These are phyloP conservation scores for Bos javanicus DNA, from an alignment of 2,113 vertebrate species.

Conservation along the genomic window DNA sequence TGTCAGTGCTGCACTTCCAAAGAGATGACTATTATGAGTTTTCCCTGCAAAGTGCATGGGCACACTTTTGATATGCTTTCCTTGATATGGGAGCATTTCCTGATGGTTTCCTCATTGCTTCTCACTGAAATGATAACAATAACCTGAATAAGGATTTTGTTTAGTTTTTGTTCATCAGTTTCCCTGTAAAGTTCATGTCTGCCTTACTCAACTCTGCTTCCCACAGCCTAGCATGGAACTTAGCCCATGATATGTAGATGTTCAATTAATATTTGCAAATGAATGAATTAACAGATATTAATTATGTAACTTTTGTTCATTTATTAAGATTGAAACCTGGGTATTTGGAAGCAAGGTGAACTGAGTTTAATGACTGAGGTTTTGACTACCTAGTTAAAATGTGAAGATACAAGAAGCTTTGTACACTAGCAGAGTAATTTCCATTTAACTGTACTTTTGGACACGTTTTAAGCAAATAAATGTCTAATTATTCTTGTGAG, in stretches of 20 bases:
- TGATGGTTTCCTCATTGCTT: background rate
- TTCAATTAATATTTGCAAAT: background rate
- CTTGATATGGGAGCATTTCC: slow-evolving; percentile 7
- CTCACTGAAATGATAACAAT: background rate
- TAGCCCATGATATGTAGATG: background rate
- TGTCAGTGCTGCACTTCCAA: background rate
- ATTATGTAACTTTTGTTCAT: background rate
- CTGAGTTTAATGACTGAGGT: background rate
- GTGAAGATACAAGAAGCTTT: background rate
- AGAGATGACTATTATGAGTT: background rate
- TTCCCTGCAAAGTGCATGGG: background rate
- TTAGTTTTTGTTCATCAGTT: background rate
- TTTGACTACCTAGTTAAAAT: slow-evolving; percentile 25
- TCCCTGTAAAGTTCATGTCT: background rate
- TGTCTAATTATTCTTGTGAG: background rate
- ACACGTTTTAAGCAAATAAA: background rate
- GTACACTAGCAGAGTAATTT: background rate
- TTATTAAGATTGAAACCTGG: background rate
- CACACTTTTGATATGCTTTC: background rate
- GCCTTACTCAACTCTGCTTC: background rate
- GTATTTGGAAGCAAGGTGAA: background rate
- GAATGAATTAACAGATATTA: background rate
- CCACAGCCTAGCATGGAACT: background rate
- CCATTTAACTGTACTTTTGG: background rate
- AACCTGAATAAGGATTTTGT: background rate